phyloP scores from a whole-genome alignment of 2,797 vertebrate species.

The Chelon auratus region DNA sequence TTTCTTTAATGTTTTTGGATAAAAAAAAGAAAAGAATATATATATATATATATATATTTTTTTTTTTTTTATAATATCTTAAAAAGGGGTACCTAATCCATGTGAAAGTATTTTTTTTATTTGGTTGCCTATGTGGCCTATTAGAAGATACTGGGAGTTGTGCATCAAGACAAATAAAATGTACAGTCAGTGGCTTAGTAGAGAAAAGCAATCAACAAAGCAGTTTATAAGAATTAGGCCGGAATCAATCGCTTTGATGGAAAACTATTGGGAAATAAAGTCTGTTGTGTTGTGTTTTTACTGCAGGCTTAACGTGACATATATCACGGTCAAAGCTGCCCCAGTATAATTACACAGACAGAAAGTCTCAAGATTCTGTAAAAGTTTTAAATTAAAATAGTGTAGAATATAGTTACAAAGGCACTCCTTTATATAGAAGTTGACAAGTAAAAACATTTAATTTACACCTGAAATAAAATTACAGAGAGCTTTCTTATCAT shows the following conservation, averaged over 20 bases:
- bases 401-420: background rate
- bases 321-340: background rate
- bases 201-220: conserved; percentile 37
- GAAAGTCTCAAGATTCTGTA: background rate
- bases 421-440: too few relatives aligned
- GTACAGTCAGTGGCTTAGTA: conserved; percentile 32
- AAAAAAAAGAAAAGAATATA: too few relatives aligned
- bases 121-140: background rate
- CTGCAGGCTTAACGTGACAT: conserved; percentile 7
- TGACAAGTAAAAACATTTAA: background rate
- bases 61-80: background rate
- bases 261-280: conserved; percentile 26
- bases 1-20: too few relatives aligned
- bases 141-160: conserved; percentile 3
- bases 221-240: conserved; percentile 41
- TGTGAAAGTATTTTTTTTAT: background rate
- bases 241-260: conserved; percentile 36
- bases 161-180: conserved; percentile 29
- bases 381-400: background rate
- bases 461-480: background rate
- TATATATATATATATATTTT: background rate
- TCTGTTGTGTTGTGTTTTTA: conserved; percentile 12
- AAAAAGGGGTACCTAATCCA: background rate
- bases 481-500: background rate
- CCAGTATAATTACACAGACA: background rate